Conservation (phyloP, 2,113 vertebrate genomes). For the Rhea pennata region DNA sequence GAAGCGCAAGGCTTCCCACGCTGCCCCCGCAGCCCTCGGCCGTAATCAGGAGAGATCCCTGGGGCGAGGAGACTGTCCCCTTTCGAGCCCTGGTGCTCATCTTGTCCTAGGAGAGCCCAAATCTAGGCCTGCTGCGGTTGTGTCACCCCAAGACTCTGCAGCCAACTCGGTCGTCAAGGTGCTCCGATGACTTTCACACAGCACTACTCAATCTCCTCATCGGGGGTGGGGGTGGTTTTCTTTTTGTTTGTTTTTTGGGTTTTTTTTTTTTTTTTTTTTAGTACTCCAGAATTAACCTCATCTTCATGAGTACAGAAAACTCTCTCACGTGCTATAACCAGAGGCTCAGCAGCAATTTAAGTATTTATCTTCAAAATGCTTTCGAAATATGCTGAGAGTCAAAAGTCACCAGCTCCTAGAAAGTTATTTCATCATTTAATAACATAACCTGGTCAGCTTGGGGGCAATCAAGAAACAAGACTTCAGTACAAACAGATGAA, state of each 20-base stretch:
- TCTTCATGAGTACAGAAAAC: background rate
- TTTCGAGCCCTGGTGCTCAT: background rate
- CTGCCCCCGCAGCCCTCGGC: too few species aligned
- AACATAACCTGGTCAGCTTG: background rate
- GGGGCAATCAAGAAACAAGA: background rate
- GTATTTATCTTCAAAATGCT: background rate
- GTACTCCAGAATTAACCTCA: background rate
- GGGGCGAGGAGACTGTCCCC: rapidly evolving
- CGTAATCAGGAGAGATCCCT: background rate
- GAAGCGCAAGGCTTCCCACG: background rate
- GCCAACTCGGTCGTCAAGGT: too few species aligned
- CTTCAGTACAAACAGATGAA: background rate
- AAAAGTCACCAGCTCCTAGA: background rate
- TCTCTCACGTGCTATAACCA: background rate
- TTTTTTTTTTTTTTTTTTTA: too few species aligned
- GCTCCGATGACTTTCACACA: rapidly evolving
- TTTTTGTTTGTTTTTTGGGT: background rate
- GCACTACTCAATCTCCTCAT: background rate
- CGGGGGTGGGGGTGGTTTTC: too few species aligned
- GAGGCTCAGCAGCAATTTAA: background rate
- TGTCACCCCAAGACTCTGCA: rapidly evolving
- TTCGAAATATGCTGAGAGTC: background rate
- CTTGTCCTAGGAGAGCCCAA: too few species aligned
- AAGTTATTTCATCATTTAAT: background rate
- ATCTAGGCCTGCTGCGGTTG: too few species aligned